Conservation (phyloP, 2,113 vertebrate species). For the Coptodon bakossiorum region DNA sequence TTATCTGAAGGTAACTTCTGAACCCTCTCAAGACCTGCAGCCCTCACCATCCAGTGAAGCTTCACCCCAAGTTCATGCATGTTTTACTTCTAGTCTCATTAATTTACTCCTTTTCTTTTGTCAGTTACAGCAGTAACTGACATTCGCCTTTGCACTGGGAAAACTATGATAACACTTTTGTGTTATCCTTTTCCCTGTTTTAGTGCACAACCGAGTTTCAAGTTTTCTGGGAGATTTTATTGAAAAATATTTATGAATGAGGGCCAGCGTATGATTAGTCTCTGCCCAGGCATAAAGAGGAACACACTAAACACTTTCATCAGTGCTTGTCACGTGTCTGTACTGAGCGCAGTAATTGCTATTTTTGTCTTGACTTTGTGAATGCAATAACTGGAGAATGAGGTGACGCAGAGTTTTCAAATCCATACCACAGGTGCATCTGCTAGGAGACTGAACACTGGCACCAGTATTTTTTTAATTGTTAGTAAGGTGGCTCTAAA, state of each 20-base stretch:
- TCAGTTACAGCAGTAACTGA: background rate
- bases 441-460: background rate
- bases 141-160: background rate
- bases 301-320: background rate
- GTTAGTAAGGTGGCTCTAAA: background rate
- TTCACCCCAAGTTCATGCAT: background rate
- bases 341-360: background rate
- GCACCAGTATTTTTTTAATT: background rate
- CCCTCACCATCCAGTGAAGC: background rate
- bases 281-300: background rate
- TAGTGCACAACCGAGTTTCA: background rate
- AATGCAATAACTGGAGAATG: background rate
- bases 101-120: background rate
- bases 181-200: background rate
- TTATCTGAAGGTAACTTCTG: background rate
- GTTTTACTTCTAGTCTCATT: background rate
- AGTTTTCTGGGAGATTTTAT: background rate
- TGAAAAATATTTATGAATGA: background rate
- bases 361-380: background rate
- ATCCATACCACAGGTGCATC: background rate
- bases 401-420: background rate
- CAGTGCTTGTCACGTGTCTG: background rate
- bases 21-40: background rate
- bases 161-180: background rate
- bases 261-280: background rate